These are phyloP conservation scores for Dascyllus trimaculatus DNA, from an alignment of 2,113 vertebrate species.

Conservation along the genomic window DNA sequence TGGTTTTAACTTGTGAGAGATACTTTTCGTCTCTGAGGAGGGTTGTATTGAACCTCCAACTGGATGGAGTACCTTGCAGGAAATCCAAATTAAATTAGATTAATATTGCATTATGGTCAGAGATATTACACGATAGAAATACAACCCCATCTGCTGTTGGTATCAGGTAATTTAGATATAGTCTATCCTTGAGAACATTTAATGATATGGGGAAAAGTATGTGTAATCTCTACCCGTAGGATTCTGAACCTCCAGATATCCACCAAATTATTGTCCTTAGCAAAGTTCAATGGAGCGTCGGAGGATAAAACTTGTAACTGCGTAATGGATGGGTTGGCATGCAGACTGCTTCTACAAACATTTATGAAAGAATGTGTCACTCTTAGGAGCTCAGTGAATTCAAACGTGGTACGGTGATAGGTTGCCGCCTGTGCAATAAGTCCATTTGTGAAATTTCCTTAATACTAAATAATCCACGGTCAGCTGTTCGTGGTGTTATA, in stretches of 20 bases:
- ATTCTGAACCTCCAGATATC: background rate
- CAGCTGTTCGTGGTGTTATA: no score
- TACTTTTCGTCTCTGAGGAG: background rate
- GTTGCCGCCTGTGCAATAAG: no score
- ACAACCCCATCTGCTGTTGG: background rate
- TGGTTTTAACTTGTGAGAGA: background rate
- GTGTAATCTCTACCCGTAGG: background rate
- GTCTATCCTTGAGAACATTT: conserved; percentile 3
- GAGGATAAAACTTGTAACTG: no score
- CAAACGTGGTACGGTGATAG: no score
- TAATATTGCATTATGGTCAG: background rate
- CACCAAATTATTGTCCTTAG: background rate
- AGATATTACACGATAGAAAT: background rate
- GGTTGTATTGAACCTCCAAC: background rate
- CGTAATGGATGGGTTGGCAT: no score
- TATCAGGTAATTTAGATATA: background rate
- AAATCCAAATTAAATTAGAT: background rate
- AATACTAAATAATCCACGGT: no score
- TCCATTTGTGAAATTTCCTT: no score
- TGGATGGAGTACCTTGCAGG: background rate
- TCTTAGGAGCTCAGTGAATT: no score
- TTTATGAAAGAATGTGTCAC: no score
- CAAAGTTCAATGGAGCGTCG: background rate
- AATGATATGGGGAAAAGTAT: background rate
- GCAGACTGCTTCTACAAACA: no score